phyloP scores from a whole-genome alignment of 2,888 invertebrate genomes.

The Ophioninae sp. region DNA sequence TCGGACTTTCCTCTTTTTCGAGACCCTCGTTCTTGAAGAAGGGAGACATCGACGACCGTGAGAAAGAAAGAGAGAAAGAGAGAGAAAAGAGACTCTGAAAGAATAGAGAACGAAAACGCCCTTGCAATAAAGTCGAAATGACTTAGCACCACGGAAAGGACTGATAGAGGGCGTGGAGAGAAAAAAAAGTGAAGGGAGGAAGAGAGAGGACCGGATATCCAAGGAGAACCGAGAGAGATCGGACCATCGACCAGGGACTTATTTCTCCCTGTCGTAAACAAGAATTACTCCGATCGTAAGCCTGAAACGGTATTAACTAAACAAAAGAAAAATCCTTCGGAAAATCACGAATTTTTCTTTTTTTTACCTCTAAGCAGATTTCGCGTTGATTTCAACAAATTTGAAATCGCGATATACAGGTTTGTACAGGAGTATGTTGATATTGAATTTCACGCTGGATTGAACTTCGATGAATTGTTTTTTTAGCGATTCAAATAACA shows the following conservation, averaged over 20 bases:
- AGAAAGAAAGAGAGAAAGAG: conserved; percentile 38
- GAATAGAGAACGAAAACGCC: conserved; percentile 69
- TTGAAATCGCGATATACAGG: background rate
- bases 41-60: conserved; percentile 41
- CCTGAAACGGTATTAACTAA: background rate
- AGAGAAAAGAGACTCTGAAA: conserved; percentile 52
- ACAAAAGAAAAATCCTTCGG: conserved; percentile 5
- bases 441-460: too few species aligned
- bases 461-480: too few species aligned
- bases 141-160: conserved; percentile 68
- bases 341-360: conserved; percentile 26
- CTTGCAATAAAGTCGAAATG: conserved; percentile 77
- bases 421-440: background rate
- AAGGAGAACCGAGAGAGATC: conserved; percentile 8
- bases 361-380: background rate
- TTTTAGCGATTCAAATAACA: too few species aligned
- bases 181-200: conserved; percentile 1
- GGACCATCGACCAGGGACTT: background rate
- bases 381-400: background rate
- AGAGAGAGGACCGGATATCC: background rate
- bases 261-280: conserved; percentile 31
- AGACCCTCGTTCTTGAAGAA: conserved; percentile 30
- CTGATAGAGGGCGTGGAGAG: conserved; percentile 41
- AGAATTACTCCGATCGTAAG: conserved; percentile 31
- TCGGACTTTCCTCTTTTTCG: conserved; percentile 25